Evolutionary conservation across 2,888 invertebrate genomes (phyloP).

Genomic region (Synanthedon vespiformis): DNA sequence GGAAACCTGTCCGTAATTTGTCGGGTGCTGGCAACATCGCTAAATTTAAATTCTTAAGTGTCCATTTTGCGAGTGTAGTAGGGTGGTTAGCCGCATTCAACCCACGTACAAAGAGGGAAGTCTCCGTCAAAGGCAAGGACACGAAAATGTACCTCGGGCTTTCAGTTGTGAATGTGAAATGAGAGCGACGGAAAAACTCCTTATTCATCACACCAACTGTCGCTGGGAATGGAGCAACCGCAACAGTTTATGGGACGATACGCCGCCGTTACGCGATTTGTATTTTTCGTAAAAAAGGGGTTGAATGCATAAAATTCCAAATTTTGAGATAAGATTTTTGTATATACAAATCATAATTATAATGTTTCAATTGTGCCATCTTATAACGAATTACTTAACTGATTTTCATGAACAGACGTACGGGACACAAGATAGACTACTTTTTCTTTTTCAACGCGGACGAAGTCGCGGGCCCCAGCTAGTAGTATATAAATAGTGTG

Average conservation of each 20-base stretch:
- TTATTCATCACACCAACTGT: background rate
- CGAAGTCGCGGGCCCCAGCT: no score
- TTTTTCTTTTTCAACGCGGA: no score
- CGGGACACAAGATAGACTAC: no score
- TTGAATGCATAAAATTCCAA: no score
- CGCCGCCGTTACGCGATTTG: no score
- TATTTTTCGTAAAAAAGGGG: no score
- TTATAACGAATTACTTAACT: no score
- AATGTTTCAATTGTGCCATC: no score
- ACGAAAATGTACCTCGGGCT: conserved; percentile 6
- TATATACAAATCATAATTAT: no score
- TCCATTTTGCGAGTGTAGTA: background rate
- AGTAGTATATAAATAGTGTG: no score
- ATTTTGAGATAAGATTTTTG: no score
- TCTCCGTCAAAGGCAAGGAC: conserved; percentile 1
- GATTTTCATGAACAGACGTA: no score
- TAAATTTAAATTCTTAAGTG: background rate
- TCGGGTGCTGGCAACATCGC: background rate
- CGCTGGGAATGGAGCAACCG: background rate
- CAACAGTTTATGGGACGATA: background rate
- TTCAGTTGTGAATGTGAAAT: conserved; percentile 7
- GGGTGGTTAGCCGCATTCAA: background rate
- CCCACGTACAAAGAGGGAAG: background rate
- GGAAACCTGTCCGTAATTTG: background rate
- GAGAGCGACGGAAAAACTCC: background rate